Base-by-base conservation (phyloP, 2,797 vertebrate species). In the Myoxocephalus aenaeus region DNA sequence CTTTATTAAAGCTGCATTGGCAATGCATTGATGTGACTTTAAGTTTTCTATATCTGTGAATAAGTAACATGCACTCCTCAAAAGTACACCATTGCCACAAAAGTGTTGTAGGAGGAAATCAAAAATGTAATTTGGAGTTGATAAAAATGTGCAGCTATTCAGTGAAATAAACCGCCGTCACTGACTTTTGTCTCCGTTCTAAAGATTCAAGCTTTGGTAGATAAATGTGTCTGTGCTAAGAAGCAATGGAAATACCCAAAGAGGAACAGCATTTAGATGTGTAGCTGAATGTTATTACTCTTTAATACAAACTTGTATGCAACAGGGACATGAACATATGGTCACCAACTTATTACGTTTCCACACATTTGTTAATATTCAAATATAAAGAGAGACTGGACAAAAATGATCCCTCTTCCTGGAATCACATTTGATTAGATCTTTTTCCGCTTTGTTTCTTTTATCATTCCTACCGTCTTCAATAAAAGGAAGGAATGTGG, bases 401-500 rank as follows among this genome's bases (percentile, higher is more conserved):
- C 20, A 34, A 53, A 1, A 48, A 56, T 65, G 12, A 32, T 14
- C 14, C 12, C 8, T 25, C 6, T 13, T 17, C 38, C 34, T 70
- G 8, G 8, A 57, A 17, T 73, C 76, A 40, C 0, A 25, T 82
- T 68, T 67, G 57, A 25, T 5, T 1, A 6, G 7, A 61, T 61
- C n/a, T 50, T 17, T 64, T 51, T 51, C 57, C 72, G 25, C 51
- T 42, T 17, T 38, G 56, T 73, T 40, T 73, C 61, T 67, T 44
- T 76, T 58, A 51, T 73, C 20, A 25, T 64, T 73, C 38, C 32
- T 36, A 3, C 58, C n/a, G 70, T 75, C 53, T 61, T 66, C 7
- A 70, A 76, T 34, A 80, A 83, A 81, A 36, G 25, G 53, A 71
- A 79, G 78, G 65, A 86, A 84, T 85, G 77, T 27, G 15, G 58